phyloP scores from a whole-genome alignment of 2,113 vertebrate species.

The Sphyrna mokarran region DNA sequence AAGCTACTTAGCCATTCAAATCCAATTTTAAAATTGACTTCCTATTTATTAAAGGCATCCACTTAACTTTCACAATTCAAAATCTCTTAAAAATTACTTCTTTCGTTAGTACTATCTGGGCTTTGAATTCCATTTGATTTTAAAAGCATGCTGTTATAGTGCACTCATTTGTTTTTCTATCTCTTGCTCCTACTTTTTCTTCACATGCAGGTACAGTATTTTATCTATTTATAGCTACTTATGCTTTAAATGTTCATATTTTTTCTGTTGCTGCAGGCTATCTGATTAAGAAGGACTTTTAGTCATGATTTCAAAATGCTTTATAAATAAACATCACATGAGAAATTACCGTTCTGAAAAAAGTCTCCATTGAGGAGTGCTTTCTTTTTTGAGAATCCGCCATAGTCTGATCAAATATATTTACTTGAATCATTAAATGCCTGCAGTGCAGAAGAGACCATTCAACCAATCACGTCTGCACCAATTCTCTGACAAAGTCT shows the following conservation, averaged over 20 bases:
- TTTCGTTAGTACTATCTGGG: neutral
- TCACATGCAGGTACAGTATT: neutral
- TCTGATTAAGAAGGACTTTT: neutral
- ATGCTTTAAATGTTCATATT: neutral
- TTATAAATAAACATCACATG: neutral
- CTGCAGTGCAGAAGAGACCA: no score
- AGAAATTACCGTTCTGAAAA: neutral
- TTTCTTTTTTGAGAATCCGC: neutral
- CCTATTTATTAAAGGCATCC: neutral
- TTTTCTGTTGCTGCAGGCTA: neutral
- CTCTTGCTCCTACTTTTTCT: neutral
- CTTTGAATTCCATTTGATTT: neutral
- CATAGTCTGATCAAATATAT: neutral
- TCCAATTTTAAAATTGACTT: neutral
- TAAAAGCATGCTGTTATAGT: neutral
- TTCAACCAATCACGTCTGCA: no score
- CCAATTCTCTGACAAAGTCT: no score
- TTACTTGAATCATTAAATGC: no score
- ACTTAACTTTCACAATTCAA: neutral
- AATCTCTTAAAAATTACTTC: neutral
- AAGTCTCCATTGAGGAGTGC: neutral
- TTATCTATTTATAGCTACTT: neutral
- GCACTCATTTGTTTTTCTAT: neutral
- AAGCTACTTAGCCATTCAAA: neutral
- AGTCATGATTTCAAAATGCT: neutral